Conservation (phyloP, 2,113 vertebrate genomes). For the Rhynchopsitta pachyrhyncha region DNA sequence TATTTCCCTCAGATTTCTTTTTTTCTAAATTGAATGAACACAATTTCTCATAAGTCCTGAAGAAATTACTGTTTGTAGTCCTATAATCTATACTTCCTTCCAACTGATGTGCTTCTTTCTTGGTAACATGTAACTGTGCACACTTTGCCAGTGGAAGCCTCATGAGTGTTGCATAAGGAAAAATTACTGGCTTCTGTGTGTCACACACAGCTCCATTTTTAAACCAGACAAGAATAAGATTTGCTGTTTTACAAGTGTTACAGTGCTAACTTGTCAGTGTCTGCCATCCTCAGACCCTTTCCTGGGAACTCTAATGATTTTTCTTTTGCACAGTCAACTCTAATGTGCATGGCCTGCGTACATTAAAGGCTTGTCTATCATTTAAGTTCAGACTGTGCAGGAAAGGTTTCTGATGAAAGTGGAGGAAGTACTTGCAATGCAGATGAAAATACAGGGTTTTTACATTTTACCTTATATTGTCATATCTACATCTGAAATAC, state of each 20-base stretch:
- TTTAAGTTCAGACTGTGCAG: background rate
- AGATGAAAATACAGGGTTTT: background rate
- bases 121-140: background rate
- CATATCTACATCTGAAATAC: background rate
- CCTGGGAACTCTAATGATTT: background rate
- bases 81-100: background rate
- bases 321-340: background rate
- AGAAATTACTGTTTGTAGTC: background rate
- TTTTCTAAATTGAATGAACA: background rate
- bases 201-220: background rate
- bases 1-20: background rate
- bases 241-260: background rate
- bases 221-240: background rate
- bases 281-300: conserved; percentile 17
- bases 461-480: background rate
- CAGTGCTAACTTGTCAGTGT: background rate
- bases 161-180: background rate
- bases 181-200: background rate
- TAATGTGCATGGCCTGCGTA: background rate
- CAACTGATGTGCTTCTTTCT: background rate
- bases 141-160: background rate
- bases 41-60: background rate
- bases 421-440: background rate
- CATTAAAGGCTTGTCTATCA: background rate
- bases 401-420: background rate